phyloP scores from a whole-genome alignment of 2,888 invertebrate genomes.

The Tenodera sinensis region DNA sequence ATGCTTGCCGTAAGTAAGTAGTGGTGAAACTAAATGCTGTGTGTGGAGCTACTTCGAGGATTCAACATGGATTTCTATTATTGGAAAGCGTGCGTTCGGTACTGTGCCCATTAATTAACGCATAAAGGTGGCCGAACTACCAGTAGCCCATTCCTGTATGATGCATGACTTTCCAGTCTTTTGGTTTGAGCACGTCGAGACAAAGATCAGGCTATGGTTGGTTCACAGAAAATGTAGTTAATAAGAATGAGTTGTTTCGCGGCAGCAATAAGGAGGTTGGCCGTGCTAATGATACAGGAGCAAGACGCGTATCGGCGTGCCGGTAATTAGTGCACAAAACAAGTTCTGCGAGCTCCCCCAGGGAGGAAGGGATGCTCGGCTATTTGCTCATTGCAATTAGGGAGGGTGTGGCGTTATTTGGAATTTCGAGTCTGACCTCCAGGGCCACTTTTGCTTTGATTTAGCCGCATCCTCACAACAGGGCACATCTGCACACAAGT shows the following conservation, averaged over 20 bases:
- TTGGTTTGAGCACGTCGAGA: neutral
- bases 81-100: too few relatives aligned
- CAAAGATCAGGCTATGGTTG: neutral
- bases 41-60: too few relatives aligned
- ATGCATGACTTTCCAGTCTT: neutral
- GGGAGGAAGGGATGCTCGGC: neutral
- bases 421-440: neutral
- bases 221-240: constrained; percentile 1
- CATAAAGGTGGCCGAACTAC: too few relatives aligned
- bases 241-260: constrained; percentile 9
- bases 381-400: neutral
- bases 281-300: constrained; percentile 2
- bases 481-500: neutral
- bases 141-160: neutral
- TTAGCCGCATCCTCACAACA: neutral
- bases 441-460: neutral
- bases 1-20: too few relatives aligned
- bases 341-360: neutral
- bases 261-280: neutral
- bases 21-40: too few relatives aligned
- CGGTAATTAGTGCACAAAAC: neutral
- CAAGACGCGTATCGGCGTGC: neutral
- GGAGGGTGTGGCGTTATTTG: neutral
- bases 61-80: too few relatives aligned
- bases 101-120: too few relatives aligned